These are phyloP conservation scores for Callionymus lyra DNA, from an alignment of 2,113 vertebrate species.

Conservation along the genomic window DNA sequence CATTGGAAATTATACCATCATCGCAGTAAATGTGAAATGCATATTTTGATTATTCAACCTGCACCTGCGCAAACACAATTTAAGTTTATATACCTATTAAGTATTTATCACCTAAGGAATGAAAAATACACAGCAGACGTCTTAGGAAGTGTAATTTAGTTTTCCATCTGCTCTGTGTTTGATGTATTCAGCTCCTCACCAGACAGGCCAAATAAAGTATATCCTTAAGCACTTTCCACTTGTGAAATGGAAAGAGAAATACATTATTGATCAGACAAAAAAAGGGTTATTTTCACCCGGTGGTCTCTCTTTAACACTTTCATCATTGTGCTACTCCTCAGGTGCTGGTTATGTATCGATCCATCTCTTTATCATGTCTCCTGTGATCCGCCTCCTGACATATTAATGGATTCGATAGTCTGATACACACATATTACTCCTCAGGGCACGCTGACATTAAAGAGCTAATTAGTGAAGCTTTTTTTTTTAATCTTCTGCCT, in stretches of 20 bases:
- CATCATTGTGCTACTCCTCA: constrained; percentile 18
- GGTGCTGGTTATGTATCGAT: constrained; percentile 23
- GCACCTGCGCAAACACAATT: too few species aligned
- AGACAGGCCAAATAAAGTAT: too few species aligned
- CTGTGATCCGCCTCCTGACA: constrained; percentile 39
- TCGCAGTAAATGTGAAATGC: too few species aligned
- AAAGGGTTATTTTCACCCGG: constrained; percentile 1
- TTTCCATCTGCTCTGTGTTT: neutral
- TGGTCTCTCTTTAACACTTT: constrained; percentile 15
- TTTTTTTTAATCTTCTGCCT: constrained; percentile 10
- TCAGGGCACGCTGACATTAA: constrained; percentile 7
- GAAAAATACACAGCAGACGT: too few species aligned
- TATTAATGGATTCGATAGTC: constrained; percentile 23
- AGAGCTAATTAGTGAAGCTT: constrained; percentile 17
- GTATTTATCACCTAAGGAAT: too few species aligned
- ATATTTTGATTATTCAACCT: too few species aligned
- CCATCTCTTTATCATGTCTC: constrained; percentile 27
- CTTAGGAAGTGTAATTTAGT: too few species aligned
- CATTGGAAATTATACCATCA: too few species aligned
- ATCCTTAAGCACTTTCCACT: too few species aligned
- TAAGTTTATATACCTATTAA: too few species aligned
- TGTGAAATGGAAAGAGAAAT: constrained; percentile 1
- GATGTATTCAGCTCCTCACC: neutral
- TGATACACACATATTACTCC: constrained; percentile 3
- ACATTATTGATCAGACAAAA: constrained; percentile 26